These are phyloP conservation scores for Anoplopoma fimbria DNA, from an alignment of 2,113 vertebrate species.

Conservation along the genomic window DNA sequence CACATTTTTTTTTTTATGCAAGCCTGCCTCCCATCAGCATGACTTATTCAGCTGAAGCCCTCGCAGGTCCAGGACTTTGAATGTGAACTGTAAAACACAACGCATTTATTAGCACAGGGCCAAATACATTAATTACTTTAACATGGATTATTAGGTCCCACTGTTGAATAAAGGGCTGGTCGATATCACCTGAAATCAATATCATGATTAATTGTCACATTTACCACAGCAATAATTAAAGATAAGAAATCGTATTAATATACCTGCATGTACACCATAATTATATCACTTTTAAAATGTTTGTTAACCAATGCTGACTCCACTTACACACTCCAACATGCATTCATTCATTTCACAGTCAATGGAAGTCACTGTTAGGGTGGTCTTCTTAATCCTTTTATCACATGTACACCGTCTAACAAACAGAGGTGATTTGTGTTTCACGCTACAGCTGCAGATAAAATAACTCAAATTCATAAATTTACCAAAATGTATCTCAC, in stretches of 20 bases:
- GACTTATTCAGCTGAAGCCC: neutral
- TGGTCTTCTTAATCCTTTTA: neutral
- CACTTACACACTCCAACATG: neutral
- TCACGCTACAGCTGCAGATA: neutral
- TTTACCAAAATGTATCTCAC: too few relatives aligned
- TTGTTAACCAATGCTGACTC: neutral
- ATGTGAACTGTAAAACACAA: neutral
- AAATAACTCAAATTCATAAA: neutral
- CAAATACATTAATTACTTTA: neutral
- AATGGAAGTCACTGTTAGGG: neutral
- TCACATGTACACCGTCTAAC: neutral
- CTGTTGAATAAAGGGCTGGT: neutral
- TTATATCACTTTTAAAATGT: conserved; percentile 3
- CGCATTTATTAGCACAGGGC: neutral
- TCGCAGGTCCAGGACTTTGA: neutral
- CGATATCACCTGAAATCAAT: neutral
- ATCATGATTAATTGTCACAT: conserved; percentile 2
- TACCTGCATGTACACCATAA: neutral
- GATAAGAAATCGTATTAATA: neutral
- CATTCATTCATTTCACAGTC: neutral
- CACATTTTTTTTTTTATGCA: neutral
- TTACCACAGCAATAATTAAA: neutral
- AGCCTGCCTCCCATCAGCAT: neutral
- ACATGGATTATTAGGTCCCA: neutral
- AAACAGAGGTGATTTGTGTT: neutral